Evolutionary conservation across 2,888 invertebrate genomes (phyloP), one percentile per base, ranked within the genome.

Genomic region (Brachylomia viminalis): DNA sequence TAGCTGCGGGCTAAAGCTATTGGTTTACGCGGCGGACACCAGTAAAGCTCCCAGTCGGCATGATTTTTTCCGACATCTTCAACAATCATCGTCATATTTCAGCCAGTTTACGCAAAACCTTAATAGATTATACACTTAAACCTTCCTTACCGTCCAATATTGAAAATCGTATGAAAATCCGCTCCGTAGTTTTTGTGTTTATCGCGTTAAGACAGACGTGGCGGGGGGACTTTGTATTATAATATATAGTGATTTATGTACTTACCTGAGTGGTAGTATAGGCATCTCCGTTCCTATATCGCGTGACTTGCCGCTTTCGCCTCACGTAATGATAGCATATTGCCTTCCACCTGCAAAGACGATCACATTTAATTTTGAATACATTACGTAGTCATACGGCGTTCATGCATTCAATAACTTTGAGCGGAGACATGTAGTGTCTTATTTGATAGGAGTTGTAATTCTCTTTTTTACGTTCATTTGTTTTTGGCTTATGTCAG

Each of bases 291-390:
- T 98, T 98, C 73, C 98, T 97, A 92, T 98, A 98, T 80, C 98
- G 97, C 83, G 98, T 98, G 88, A 98, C 97, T 91, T 98, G 98
- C 75, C 98, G 95, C 90, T 98, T 97, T 83, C 98, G 97, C 58
- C 98, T 94, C 80, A 98, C 98, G 94, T 98, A 98, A 94, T 98
- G 98, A 93, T 98, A 98, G 92, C 98, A 98, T 77, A 98, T 97
- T 64, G 98, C 98, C 91, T 98, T 98, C 98, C 98, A 98, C 97
- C 97, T 97, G 92, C 52, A 91, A 90, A 75, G 52, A 72, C 52
- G 81, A 73, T 64, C 75, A 70, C 62, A 80, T 87, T 72, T 82
- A 72, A 81, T 77, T 86, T 75, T 74, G 85, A 82, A 86, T 86
- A 84, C 76, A 84, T 87, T 79, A 80, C 71, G 58, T n/a, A 75